phyloP scores from a whole-genome alignment of 2,113 vertebrate species.

The Leptosomus discolor region DNA sequence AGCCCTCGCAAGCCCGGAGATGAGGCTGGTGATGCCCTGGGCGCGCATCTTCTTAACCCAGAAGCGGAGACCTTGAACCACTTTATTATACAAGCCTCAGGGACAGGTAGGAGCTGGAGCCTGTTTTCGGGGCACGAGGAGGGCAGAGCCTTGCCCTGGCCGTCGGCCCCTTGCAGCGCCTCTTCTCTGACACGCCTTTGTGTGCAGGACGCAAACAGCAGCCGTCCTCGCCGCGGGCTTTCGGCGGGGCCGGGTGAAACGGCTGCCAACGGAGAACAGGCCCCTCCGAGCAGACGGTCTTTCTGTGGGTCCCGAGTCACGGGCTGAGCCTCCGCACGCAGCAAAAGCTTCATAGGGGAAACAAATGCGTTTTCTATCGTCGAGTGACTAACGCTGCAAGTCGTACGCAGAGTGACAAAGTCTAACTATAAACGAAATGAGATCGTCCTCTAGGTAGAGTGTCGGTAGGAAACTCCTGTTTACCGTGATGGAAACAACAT shows the following conservation, averaged over 20 bases:
- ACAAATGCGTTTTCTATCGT: fast-evolving
- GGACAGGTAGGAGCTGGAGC: fast-evolving
- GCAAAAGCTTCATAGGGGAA: neutral
- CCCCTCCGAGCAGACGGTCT: fast-evolving
- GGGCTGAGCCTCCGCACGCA: neutral
- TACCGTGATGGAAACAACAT: neutral
- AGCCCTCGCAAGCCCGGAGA: neutral
- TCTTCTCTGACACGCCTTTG: neutral
- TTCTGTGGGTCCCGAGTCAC: neutral
- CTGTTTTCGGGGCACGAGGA: fast-evolving
- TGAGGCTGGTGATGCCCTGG: neutral
- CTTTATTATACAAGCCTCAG: fast-evolving
- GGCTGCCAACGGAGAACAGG: neutral
- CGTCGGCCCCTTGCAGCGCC: neutral
- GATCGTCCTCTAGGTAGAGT: neutral
- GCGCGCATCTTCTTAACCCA: neutral
- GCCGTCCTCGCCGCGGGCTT: fast-evolving
- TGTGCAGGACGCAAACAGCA: too few species aligned
- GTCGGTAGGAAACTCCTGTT: neutral
- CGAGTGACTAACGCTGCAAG: neutral
- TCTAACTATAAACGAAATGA: neutral
- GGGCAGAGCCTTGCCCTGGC: neutral
- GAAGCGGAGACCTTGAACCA: neutral
- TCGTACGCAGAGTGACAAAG: neutral
- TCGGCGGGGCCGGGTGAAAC: too few species aligned